phyloP scores from a whole-genome alignment of 1,140 invertebrate species.

The Ganaspis sp. region DNA sequence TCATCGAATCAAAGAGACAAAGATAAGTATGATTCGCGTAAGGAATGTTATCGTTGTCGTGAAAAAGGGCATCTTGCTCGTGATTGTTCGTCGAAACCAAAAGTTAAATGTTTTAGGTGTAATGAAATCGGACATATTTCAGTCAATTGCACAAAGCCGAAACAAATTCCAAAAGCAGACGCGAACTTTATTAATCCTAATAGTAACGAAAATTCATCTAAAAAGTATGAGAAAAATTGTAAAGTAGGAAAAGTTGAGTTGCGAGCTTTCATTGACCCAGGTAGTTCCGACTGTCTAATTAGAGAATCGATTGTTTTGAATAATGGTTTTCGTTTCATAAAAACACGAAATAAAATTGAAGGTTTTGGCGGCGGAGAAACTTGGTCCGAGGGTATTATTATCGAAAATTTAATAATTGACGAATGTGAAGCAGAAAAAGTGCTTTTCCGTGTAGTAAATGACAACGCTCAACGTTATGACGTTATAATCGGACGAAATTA shows the following conservation, averaged over 20 bases:
- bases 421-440: conserved; percentile 2
- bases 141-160: conserved; percentile 31
- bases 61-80: neutral
- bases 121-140: conserved; percentile 32
- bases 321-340: neutral
- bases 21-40: neutral
- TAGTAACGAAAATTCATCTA: neutral
- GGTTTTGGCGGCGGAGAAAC: neutral
- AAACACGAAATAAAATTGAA: neutral
- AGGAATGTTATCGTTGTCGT: conserved; percentile 18
- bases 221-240: neutral
- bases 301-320: neutral
- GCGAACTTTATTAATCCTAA: neutral
- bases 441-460: neutral
- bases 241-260: neutral
- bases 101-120: conserved; percentile 11
- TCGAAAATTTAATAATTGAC: neutral
- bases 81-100: neutral
- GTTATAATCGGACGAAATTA: conserved; percentile 26
- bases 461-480: conserved; percentile 14
- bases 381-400: neutral
- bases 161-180: neutral
- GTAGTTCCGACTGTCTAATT: conserved; percentile 11
- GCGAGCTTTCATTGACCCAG: neutral
- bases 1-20: neutral